These are phyloP conservation scores for Colistium nudipinnis DNA, from an alignment of 2,113 vertebrate species.

Conservation along the genomic window DNA sequence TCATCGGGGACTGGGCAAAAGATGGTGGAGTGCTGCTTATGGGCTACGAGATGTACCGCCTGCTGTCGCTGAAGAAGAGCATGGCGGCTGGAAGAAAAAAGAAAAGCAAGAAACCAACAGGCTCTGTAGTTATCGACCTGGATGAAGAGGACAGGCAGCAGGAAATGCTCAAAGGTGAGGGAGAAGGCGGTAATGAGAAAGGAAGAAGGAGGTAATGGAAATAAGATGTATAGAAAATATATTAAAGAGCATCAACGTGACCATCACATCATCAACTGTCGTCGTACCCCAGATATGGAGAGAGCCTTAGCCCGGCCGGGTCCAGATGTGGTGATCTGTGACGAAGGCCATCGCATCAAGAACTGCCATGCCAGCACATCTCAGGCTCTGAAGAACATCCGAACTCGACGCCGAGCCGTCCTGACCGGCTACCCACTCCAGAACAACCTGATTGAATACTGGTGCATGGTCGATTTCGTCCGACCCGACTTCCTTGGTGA, in stretches of 20 bases:
- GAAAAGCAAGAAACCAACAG: constrained; percentile 90
- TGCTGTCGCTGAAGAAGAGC: constrained; percentile 96
- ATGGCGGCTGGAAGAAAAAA: constrained; percentile 91
- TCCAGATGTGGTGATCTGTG: constrained; percentile 97
- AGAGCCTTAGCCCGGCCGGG: constrained; percentile 93
- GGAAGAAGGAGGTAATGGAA: background rate
- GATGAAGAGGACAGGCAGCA: constrained; percentile 96
- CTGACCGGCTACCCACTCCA: constrained; percentile 96
- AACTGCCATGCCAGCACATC: constrained; percentile 99
- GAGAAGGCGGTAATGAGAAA: background rate
- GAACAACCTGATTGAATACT: constrained; percentile 99
- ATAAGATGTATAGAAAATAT: background rate
- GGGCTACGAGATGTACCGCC: constrained; percentile 98
- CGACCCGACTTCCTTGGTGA: constrained; percentile 92
- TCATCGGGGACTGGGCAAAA: constrained; percentile 90
- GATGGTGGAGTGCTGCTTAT: constrained; percentile 94
- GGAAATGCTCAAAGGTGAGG: constrained; percentile 91
- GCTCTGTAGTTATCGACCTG: constrained; percentile 90
- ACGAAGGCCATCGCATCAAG: constrained; percentile 98
- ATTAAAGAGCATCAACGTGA: background rate
- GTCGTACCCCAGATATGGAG: constrained; percentile 86
- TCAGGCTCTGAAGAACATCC: constrained; percentile 96
- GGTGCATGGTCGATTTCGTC: constrained; percentile 99
- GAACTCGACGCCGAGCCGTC: constrained; percentile 91
- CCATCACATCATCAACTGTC: background rate